phyloP scores from a whole-genome alignment of 2,888 invertebrate genomes.

The Drosophila borealis region DNA sequence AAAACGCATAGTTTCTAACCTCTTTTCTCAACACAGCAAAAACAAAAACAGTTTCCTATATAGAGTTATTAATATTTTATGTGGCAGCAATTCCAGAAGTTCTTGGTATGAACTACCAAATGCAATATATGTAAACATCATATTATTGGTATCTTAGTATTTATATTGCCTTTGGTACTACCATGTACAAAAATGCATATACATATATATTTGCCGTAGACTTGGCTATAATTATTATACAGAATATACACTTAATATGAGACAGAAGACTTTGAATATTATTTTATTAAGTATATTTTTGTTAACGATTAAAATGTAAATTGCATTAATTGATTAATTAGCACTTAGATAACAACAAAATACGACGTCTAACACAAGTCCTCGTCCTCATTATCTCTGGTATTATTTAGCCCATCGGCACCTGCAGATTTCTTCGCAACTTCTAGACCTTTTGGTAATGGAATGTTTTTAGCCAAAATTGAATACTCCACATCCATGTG shows the following conservation, averaged over 20 bases:
- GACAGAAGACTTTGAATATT: slow-evolving; percentile 27
- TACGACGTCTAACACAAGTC: slow-evolving; percentile 36
- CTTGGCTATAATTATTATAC: not conserved
- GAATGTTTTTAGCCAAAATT: slow-evolving; percentile 89
- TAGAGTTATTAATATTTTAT: too few species aligned
- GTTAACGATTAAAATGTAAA: slow-evolving; percentile 45
- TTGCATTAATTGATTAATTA: slow-evolving; percentile 46
- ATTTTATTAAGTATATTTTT: slow-evolving; percentile 46
- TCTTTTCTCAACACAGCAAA: too few species aligned
- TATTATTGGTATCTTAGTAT: too few species aligned
- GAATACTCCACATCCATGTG: slow-evolving; percentile 97
- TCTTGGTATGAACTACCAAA: too few species aligned
- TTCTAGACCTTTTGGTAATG: slow-evolving; percentile 85
- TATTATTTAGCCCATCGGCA: slow-evolving; percentile 2
- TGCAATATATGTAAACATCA: too few species aligned
- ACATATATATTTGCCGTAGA: too few species aligned
- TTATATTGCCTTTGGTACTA: too few species aligned
- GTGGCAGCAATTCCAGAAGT: too few species aligned
- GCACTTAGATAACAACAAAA: slow-evolving; percentile 42
- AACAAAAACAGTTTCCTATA: too few species aligned
- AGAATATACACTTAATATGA: not conserved
- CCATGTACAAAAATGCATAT: too few species aligned
- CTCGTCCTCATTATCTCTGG: slow-evolving; percentile 25
- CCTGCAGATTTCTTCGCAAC: slow-evolving; percentile 42
- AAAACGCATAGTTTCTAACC: too few species aligned